Evolutionary conservation across 2,888 invertebrate genomes (phyloP).

Genomic region (Digitonthophagus gazella): DNA sequence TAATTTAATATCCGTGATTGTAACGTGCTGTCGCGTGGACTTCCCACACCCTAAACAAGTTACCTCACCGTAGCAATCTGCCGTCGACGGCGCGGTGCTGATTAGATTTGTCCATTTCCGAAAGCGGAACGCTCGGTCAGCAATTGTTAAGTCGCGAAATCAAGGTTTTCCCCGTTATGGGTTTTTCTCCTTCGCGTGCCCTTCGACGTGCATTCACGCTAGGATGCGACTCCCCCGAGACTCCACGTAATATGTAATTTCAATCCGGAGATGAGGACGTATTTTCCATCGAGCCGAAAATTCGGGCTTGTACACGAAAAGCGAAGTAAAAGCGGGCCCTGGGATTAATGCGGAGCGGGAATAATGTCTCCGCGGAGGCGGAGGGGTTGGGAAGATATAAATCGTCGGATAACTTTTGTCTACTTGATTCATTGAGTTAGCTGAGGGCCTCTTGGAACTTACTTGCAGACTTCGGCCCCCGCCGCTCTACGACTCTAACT

Average conservation of each 20-base stretch:
- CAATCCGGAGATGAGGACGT: background rate
- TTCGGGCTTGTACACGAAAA: background rate
- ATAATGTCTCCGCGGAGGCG: background rate
- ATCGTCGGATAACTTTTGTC: slow-evolving; percentile 28
- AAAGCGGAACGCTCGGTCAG: background rate
- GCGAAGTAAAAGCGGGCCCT: background rate
- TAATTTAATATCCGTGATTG: background rate
- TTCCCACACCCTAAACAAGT: background rate
- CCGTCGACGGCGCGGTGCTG: background rate
- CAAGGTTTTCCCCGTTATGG: background rate
- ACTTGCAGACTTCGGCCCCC: slow-evolving; percentile 3
- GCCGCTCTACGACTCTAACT: slow-evolving; percentile 2
- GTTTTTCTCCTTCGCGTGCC: background rate
- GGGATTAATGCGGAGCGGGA: slow-evolving; percentile 6
- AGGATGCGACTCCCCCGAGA: background rate
- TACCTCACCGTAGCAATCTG: background rate
- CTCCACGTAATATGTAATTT: background rate
- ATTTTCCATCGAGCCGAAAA: background rate
- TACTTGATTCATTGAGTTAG: slow-evolving; percentile 27
- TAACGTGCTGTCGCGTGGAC: background rate
- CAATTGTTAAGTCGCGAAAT: background rate
- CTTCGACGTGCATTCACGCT: background rate
- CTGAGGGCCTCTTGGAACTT: slow-evolving; percentile 16
- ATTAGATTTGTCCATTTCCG: background rate
- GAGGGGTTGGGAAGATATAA: slow-evolving; percentile 3